Evolutionary conservation across 2,113 vertebrate species (phyloP).

Genomic region (Bubo scandiacus): DNA sequence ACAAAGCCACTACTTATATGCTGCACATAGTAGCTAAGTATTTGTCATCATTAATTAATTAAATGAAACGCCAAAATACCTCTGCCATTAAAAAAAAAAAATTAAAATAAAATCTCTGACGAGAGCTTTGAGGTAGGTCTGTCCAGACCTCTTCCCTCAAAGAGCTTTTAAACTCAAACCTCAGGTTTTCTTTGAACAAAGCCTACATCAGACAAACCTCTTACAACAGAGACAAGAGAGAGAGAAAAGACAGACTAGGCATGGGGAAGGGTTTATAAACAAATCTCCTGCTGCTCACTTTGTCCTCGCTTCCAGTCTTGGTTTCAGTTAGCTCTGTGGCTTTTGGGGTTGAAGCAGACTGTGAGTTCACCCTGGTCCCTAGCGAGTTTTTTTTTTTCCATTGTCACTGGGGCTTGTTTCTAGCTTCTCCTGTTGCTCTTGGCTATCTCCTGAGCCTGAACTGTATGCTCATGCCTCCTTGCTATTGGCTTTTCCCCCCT

Average conservation of each 20-base stretch:
- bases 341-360: not conserved
- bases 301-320: constrained; percentile 7
- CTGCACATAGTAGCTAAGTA: not conserved
- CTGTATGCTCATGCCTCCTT: not conserved
- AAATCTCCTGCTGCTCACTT: constrained; percentile 43
- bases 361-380: not conserved
- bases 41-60: not conserved
- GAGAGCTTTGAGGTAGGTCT: not conserved
- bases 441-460: not conserved
- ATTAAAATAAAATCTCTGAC: not conserved
- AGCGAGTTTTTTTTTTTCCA: not conserved
- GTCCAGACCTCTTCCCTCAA: not conserved
- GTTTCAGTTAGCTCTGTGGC: constrained; percentile 12
- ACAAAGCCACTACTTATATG: not conserved
- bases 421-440: not conserved
- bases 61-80: not conserved
- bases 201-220: not conserved
- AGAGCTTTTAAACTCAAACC: not conserved
- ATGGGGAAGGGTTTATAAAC: constrained; percentile 24
- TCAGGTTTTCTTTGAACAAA: constrained; percentile 35
- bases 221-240: not conserved
- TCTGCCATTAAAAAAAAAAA: not conserved
- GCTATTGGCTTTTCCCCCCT: not conserved
- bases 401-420: not conserved
- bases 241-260: constrained; percentile 29